Conservation (phyloP, 2,888 invertebrate genomes). For the Reticulitermes lucifugus region DNA sequence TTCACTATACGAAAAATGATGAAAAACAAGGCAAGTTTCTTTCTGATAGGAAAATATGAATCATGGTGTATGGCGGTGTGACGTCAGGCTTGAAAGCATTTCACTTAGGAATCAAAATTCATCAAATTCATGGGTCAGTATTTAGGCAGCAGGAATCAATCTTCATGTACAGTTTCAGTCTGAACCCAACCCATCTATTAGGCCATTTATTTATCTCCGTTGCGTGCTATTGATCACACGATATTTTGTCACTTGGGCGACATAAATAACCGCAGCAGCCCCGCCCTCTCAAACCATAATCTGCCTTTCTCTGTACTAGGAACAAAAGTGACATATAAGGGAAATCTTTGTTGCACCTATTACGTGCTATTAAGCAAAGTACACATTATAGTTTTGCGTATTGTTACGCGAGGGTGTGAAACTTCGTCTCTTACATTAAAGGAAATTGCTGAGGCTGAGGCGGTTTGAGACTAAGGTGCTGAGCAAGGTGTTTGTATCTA, state of each 20-base stretch:
- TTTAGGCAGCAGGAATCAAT: not conserved
- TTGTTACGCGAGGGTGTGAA: no score
- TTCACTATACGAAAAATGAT: no score
- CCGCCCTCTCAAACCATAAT: not conserved
- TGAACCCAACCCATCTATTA: not conserved
- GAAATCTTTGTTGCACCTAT: no score
- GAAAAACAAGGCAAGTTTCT: no score
- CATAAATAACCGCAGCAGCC: not conserved
- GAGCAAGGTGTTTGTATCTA: no score
- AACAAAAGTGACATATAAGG: not conserved
- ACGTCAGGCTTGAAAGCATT: not conserved
- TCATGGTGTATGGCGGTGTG: no score
- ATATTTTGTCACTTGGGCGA: constrained; percentile 20
- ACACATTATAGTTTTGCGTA: no score
- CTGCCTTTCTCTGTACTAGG: not conserved
- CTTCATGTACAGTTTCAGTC: not conserved
- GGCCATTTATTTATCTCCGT: constrained; percentile 24
- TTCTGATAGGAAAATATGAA: no score
- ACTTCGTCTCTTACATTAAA: no score
- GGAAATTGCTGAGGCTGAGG: no score
- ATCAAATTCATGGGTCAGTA: not conserved
- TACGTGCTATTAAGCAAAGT: no score
- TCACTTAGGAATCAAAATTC: not conserved
- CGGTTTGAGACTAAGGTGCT: no score
- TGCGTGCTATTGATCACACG: constrained; percentile 19